Base-by-base conservation (phyloP, 2,888 invertebrate species). In the Halocaridina rubra region DNA sequence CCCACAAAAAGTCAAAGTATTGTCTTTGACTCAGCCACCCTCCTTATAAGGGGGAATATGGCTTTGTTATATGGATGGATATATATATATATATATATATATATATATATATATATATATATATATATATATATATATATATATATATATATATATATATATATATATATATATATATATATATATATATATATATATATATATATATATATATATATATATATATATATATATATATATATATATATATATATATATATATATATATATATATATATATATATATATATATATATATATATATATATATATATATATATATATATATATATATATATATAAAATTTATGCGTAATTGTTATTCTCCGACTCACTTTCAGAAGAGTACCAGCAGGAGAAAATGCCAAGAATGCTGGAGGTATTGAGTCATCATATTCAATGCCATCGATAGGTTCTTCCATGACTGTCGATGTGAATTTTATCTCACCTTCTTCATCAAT, bases 401-500 rank as follows among this genome's bases (percentile, higher is more conserved):
- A n/a, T 8, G 69, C 27, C 0, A 69, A 32, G 32, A 32, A 30
- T 13, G 32, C n/a, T 13, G 30, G 30, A n/a, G 30, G 30, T 16
- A 29, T 30, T 29, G 71, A n/a, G 10, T n/a, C 33, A 10, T 33
- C 22, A 3, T 71, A 5, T n/a, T 33, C n/a, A 19, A 24, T 19
- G 1, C 33, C 33, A 8, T 46, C 30, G 0, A 71, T 33, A 0
- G 22, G 53, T n/a, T 81, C 75, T 69, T 86, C 86, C 24, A 79
- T 22, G 29, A 81, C 13, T 4, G 81, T 61, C 5, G 86, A 79
- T 7, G 79, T 78, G 32, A 86, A 86, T 75, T 86, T 81, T 24
- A 79, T 69, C 27, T 75, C 10, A 10, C 81, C 86, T 0, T 53
- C 22, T n/a, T 77, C 81, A 59, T 86, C 67, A 4, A 53, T 2